phyloP scores from a whole-genome alignment of 2,113 vertebrate genomes.

The Scopus umbretta region DNA sequence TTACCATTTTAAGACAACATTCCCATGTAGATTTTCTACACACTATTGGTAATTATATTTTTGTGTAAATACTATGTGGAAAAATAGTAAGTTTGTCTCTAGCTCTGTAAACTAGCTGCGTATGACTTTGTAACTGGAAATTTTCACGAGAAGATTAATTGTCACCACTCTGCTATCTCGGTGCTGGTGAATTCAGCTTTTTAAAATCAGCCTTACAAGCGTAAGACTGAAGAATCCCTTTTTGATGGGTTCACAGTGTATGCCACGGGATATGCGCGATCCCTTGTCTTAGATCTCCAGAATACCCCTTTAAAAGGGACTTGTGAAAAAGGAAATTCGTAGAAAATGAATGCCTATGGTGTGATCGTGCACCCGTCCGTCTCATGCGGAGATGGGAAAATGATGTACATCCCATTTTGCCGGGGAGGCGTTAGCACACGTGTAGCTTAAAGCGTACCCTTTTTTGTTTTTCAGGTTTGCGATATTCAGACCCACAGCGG shows the following conservation, averaged over 20 bases:
- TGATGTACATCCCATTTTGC: background rate
- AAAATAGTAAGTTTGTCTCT: background rate
- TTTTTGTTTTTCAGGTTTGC: conserved; percentile 67
- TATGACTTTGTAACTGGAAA: background rate
- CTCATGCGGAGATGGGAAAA: background rate
- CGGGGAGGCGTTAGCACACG: background rate
- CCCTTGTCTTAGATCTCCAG: background rate
- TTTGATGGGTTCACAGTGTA: rapidly evolving
- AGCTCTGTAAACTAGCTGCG: background rate
- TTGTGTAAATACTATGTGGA: background rate
- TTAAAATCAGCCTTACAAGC: background rate
- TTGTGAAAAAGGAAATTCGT: background rate
- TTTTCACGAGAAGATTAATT: background rate
- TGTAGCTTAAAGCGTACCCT: conserved; percentile 47
- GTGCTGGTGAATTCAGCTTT: background rate
- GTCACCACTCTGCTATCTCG: background rate
- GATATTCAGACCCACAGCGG: conserved; percentile 63
- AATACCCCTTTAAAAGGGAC: background rate
- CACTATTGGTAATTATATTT: rapidly evolving
- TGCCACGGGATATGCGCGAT: rapidly evolving
- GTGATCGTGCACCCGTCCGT: background rate
- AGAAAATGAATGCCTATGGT: background rate
- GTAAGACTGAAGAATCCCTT: background rate
- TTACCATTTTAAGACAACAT: background rate
- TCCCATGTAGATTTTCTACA: background rate